phyloP scores from a whole-genome alignment of 2,888 invertebrate genomes.

The Eilema caniola region DNA sequence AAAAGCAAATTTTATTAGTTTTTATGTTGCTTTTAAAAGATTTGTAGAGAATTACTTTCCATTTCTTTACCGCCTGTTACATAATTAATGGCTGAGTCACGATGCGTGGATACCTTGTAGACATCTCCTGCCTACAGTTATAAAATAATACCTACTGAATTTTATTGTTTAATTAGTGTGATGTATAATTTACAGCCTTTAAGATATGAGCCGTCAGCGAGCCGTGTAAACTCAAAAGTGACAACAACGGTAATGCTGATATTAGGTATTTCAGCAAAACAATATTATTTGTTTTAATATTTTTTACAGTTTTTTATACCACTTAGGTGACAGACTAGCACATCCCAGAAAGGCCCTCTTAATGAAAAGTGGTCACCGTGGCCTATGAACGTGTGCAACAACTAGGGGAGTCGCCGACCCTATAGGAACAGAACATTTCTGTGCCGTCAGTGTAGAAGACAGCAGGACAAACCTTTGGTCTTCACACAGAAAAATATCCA shows the following conservation, averaged over 20 bases:
- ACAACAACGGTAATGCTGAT: constrained; percentile 27
- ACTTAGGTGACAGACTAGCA: too few species aligned
- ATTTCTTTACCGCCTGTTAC: constrained; percentile 13
- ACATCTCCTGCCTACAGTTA: constrained; percentile 13
- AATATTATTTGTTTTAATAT: background rate
- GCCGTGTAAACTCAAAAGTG: constrained; percentile 5
- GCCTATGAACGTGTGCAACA: too few species aligned
- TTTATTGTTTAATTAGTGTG: constrained; percentile 21
- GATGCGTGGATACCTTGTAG: background rate
- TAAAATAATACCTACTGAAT: constrained; percentile 25
- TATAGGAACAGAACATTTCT: too few species aligned
- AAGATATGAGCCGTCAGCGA: constrained; percentile 16
- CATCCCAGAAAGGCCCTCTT: too few species aligned
- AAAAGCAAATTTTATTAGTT: constrained; percentile 10
- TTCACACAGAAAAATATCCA: too few species aligned
- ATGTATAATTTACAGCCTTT: constrained; percentile 24
- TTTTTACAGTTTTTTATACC: too few species aligned
- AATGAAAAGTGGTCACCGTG: too few species aligned
- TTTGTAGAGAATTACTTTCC: constrained; percentile 11
- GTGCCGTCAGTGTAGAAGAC: too few species aligned
- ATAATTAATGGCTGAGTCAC: constrained; percentile 16
- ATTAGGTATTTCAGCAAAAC: background rate
- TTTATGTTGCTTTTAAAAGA: background rate
- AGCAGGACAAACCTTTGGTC: too few species aligned
- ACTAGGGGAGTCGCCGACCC: too few species aligned